phyloP scores from a whole-genome alignment of 2,113 vertebrate genomes.

The Odocoileus virginianus region DNA sequence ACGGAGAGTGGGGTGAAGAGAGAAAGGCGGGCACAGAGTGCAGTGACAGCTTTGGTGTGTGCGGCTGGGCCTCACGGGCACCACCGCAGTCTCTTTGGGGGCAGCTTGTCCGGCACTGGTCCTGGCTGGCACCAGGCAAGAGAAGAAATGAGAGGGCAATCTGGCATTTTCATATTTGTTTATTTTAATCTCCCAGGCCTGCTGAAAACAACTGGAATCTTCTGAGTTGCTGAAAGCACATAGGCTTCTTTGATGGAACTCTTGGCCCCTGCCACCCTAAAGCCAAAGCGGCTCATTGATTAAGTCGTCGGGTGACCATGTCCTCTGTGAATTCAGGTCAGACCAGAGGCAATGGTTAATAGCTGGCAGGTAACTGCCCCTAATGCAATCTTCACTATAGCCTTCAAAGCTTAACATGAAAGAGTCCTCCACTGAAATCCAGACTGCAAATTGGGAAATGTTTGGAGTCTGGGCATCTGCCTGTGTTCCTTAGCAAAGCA shows the following conservation, averaged over 20 bases:
- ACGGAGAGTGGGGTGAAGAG: neutral
- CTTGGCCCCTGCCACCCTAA: slow-evolving; percentile 58
- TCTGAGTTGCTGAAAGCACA: slow-evolving; percentile 72
- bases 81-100: slow-evolving; percentile 20
- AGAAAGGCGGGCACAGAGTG: slow-evolving; percentile 6
- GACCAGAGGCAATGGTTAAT: slow-evolving; percentile 48
- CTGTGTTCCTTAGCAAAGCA: slow-evolving; percentile 16
- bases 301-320: slow-evolving; percentile 47
- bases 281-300: slow-evolving; percentile 71
- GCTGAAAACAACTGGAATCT: slow-evolving; percentile 74
- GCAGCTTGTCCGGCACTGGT: slow-evolving; percentile 42
- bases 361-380: slow-evolving; percentile 52
- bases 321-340: slow-evolving; percentile 62
- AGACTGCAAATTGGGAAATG: slow-evolving; percentile 3
- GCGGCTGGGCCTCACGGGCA: neutral
- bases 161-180: slow-evolving; percentile 75
- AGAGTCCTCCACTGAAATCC: slow-evolving; percentile 23
- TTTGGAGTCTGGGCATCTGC: slow-evolving; percentile 36
- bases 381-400: slow-evolving; percentile 40
- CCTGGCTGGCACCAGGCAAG: slow-evolving; percentile 40
- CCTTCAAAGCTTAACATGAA: slow-evolving; percentile 11
- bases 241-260: slow-evolving; percentile 64
- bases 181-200: slow-evolving; percentile 70
- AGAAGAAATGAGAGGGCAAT: slow-evolving; percentile 67
- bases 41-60: neutral